Conservation (phyloP, 2,888 invertebrate species). For the Hyposoter didymator region DNA sequence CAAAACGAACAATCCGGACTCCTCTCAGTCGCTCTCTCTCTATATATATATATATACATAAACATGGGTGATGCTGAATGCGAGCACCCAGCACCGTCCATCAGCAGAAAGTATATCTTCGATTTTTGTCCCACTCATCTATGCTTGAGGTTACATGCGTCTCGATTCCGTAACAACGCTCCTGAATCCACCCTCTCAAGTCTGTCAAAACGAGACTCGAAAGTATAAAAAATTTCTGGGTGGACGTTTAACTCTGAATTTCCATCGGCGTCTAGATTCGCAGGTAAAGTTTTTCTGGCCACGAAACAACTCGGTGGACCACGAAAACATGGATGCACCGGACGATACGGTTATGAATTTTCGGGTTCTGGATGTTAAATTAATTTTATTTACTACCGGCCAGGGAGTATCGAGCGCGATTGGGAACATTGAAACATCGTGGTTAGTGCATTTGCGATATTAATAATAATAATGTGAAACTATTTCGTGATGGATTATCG, state of each 20-base stretch:
- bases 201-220: slow-evolving; percentile 61
- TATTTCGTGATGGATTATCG: no score
- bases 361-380: background rate
- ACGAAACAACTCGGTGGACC: no score
- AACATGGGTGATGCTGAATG: slow-evolving; percentile 49
- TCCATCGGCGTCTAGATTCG: background rate
- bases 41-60: slow-evolving; percentile 9
- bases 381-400: no score
- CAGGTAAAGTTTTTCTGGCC: background rate
- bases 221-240: slow-evolving; percentile 29
- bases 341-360: background rate
- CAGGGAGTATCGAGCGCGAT: no score
- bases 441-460: no score
- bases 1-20: slow-evolving; percentile 67
- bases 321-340: background rate
- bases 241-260: background rate
- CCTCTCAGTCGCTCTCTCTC: slow-evolving; percentile 20
- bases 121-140: slow-evolving; percentile 25
- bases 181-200: slow-evolving; percentile 36
- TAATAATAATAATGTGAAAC: no score
- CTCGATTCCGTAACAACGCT: slow-evolving; percentile 45
- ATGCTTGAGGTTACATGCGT: background rate
- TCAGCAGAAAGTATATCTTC: slow-evolving; percentile 11
- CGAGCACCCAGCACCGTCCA: slow-evolving; percentile 4
- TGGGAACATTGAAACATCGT: no score